A percentile compares a stretch with the other conserved stretches of the same genome.
phyloP scores from a whole-genome alignment of 2,113 vertebrate species.

The Neoarius graeffei region DNA sequence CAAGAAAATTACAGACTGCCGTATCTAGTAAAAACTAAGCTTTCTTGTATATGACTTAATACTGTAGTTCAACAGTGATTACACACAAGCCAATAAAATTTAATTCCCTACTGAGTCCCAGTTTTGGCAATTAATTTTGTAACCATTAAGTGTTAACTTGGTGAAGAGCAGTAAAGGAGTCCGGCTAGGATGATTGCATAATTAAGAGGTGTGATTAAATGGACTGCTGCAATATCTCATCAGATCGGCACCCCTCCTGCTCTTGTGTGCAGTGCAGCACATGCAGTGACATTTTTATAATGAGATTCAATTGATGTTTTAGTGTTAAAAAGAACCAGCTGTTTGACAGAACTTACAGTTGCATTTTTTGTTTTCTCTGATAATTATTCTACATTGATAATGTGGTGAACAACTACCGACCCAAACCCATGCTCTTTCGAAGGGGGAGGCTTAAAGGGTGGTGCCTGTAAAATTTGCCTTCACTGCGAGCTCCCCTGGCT shows the following conservation, averaged over 20 bases:
- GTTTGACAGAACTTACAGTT: not conserved
- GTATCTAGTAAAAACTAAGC: not conserved
- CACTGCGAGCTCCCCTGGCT: too few species aligned
- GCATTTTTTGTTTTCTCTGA: not conserved
- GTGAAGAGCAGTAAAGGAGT: not conserved
- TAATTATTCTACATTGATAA: not conserved
- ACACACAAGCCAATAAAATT: not conserved
- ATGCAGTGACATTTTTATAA: slow-evolving; percentile 11
- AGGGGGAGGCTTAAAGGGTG: too few species aligned
- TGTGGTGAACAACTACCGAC: not conserved
- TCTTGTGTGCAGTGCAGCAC: not conserved
- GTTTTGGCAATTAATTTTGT: not conserved
- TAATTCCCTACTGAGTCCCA: not conserved
- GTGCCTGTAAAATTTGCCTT: too few species aligned
- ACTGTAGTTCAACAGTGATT: not conserved
- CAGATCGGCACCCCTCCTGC: not conserved
- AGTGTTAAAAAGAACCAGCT: not conserved
- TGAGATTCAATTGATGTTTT: not conserved
- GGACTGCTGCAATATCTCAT: not conserved
- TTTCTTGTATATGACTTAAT: slow-evolving; percentile 1
- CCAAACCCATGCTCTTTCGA: too few species aligned
- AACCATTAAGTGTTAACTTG: not conserved
- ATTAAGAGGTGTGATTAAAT: not conserved
- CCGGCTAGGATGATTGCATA: not conserved
- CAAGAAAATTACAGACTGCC: not conserved